phyloP scores from a whole-genome alignment of 1,140 invertebrate species.

The Diabrotica undecimpunctata region DNA sequence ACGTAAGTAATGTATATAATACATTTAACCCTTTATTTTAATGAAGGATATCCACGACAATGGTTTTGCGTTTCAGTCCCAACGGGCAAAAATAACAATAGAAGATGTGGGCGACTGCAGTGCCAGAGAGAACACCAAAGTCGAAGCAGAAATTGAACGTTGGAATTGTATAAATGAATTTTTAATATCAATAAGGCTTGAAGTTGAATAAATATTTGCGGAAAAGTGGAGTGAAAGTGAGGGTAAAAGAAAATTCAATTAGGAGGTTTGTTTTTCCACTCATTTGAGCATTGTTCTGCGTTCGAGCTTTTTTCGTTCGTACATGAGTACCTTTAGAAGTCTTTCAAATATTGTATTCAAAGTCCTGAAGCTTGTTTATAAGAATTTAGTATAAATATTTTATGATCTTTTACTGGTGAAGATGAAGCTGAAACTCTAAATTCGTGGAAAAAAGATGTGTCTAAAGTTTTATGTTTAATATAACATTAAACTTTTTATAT shows the following conservation, averaged over 20 bases:
- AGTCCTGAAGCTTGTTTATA: neutral
- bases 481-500: too few relatives aligned
- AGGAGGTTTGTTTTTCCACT: conserved; percentile 9
- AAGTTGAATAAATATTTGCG: conserved; percentile 19
- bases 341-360: neutral
- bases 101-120: conserved; percentile 16
- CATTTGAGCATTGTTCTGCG: conserved; percentile 7
- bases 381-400: too few relatives aligned
- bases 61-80: neutral
- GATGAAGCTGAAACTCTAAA: too few relatives aligned
- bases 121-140: neutral
- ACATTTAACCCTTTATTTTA: too few relatives aligned
- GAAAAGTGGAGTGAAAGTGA: conserved; percentile 13
- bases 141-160: conserved; percentile 20
- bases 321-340: neutral
- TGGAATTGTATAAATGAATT: conserved; percentile 22
- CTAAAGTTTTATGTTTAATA: too few relatives aligned
- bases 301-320: neutral
- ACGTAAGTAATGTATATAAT: too few relatives aligned
- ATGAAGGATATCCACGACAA: neutral
- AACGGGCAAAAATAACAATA: conserved; percentile 18
- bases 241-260: conserved; percentile 13
- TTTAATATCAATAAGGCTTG: conserved; percentile 23
- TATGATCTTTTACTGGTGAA: too few relatives aligned
- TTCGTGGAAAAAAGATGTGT: too few relatives aligned